Evolutionary conservation across 2,113 vertebrate genomes (phyloP).

Genomic region (Nansenia antarctica): DNA sequence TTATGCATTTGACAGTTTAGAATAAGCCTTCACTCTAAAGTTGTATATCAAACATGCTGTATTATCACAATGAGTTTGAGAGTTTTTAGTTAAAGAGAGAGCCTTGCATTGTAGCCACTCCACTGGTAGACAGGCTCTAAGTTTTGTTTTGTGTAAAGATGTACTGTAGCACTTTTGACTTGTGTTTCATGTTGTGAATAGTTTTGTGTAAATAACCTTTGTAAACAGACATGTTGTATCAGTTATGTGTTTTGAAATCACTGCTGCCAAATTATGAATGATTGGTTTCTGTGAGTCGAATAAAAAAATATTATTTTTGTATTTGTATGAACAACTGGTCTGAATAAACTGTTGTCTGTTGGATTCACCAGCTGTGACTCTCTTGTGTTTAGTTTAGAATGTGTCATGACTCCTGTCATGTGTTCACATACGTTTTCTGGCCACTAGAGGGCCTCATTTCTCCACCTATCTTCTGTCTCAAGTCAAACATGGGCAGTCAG

Average conservation of each 20-base stretch:
- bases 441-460: neutral
- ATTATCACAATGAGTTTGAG: neutral
- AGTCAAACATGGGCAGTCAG: neutral
- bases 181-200: conserved; percentile 61
- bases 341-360: conserved; percentile 8
- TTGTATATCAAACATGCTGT: neutral
- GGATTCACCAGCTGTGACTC: conserved; percentile 11
- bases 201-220: conserved; percentile 64
- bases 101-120: no score
- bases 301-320: conserved; percentile 54
- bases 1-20: no score
- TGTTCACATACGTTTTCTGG: no score
- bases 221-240: conserved; percentile 39
- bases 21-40: no score
- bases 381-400: neutral
- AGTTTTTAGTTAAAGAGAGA: neutral
- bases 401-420: no score
- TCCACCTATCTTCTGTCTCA: neutral
- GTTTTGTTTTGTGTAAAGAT: conserved; percentile 3
- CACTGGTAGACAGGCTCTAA: neutral
- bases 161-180: conserved; percentile 40
- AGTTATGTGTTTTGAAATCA: conserved; percentile 31
- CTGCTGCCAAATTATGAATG: neutral
- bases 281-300: no score
- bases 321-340: conserved; percentile 30